Evolutionary conservation across 2,797 vertebrate species (phyloP).

Genomic region (Ceryle rudis): DNA sequence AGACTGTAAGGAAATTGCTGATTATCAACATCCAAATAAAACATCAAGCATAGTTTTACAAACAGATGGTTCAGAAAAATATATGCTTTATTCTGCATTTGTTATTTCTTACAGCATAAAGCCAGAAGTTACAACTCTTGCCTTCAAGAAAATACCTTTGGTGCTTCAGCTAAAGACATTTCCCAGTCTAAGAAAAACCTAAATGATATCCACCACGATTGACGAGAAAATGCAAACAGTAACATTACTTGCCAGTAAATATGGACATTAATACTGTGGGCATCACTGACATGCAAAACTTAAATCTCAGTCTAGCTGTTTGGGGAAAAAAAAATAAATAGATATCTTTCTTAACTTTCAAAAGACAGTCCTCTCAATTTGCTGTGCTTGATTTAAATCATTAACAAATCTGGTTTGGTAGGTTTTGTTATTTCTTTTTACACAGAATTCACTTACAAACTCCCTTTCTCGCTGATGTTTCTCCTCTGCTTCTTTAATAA

Average conservation of each 20-base stretch:
- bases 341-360: neutral
- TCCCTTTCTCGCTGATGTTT: conserved; percentile 95
- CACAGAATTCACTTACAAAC: conserved; percentile 86
- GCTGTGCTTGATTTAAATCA: neutral
- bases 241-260: neutral
- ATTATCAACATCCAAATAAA: neutral
- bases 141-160: neutral
- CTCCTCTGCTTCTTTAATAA: conserved; percentile 97
- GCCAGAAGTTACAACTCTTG: neutral
- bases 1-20: neutral
- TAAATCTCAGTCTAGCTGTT: neutral
- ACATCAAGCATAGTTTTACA: neutral
- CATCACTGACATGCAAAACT: neutral
- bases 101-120: neutral
- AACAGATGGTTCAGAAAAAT: neutral
- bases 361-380: neutral
- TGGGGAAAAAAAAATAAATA: neutral
- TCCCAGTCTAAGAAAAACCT: neutral
- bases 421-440: neutral
- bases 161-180: neutral
- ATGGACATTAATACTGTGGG: neutral
- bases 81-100: neutral
- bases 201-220: neutral
- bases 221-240: neutral
- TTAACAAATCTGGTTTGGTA: neutral